Evolutionary conservation across 2,797 vertebrate genomes (phyloP), one percentile per base, ranked within the genome.

Genomic region (Pampus argenteus): DNA sequence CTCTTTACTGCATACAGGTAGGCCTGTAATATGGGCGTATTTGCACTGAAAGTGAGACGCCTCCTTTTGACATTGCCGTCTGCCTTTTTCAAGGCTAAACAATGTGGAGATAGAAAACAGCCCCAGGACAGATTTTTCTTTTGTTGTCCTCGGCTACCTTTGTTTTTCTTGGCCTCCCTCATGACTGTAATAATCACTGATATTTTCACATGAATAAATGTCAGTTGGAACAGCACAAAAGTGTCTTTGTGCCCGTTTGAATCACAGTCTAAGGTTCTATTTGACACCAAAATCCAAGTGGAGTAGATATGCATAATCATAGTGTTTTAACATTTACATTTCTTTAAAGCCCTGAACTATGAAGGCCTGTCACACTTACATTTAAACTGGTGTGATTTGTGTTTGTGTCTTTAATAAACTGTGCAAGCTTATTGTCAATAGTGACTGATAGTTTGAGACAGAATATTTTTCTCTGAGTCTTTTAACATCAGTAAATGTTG

Each of bases 11-110:
- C 25, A 3, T 11, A 31, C 25, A 66, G 74, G 57, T 78, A 58
- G 36, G 50, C 7, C 11, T 31, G 1, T 23, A 36, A 31, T 56
- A 28, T 56, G 73, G 34, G 55, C 45, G 67, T 78, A 49, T 66
- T 66, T 48, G n/a, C 22, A 3, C 11, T 73, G 50, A 76, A 78
- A 50, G 36, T 63, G 51, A 70, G 59, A 59, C 1, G 0, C n/a
- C 44, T 54, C 17, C 40, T 40, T 76, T 45, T 78, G 66, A 20
- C 60, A 14, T 36, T 15, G 57, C 34, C 36, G 11, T 76, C 74
- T 69, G 63, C 25, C 28, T 45, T 55, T 62, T 71, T 68, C 29
- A 47, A 51, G 29, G 42, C 42, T 50, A 15, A 65, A 81, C 65
- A 74, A 70, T 60, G 71, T 45, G 26, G 22, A 36, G 49, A 62